A percentile compares a stretch with the other conserved stretches of the same genome.
phyloP scores from a whole-genome alignment of 2,888 invertebrate species.

The Thecophora atra region DNA sequence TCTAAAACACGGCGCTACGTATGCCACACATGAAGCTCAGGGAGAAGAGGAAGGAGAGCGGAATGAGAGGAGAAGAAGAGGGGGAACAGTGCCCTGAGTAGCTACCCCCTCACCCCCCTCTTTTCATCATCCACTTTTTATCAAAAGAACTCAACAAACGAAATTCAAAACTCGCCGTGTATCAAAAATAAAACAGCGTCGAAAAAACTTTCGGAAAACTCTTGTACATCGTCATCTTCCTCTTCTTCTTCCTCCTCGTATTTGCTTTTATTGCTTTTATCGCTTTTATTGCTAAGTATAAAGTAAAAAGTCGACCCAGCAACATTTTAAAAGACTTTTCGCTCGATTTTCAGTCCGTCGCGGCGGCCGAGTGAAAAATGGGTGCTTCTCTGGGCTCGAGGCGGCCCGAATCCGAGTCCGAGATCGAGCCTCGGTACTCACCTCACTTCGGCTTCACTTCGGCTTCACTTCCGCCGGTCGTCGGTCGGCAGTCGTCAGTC shows the following conservation, averaged over 20 bases:
- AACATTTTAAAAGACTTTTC: background rate
- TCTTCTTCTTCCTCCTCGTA: no score
- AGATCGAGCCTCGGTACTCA: background rate
- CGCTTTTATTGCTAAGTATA: background rate
- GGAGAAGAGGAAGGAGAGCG: no score
- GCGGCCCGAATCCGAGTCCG: background rate
- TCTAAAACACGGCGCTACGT: background rate
- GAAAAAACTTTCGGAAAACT: slow-evolving; percentile 19
- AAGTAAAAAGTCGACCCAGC: slow-evolving; percentile 6
- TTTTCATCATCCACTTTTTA: slow-evolving; percentile 35
- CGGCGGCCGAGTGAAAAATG: slow-evolving; percentile 2
- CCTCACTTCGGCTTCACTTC: no score
- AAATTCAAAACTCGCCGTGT: slow-evolving; percentile 41
- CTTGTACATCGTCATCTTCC: background rate
- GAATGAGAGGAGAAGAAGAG: no score
- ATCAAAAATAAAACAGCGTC: background rate
- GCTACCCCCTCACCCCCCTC: background rate
- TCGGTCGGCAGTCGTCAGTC: no score
- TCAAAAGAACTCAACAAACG: slow-evolving; percentile 43
- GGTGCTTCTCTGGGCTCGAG: background rate
- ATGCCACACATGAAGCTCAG: no score
- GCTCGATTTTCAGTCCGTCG: background rate
- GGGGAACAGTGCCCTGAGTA: background rate
- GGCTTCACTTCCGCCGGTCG: no score
- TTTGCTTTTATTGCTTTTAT: no score